Evolutionary conservation across 2,113 vertebrate species (phyloP).

Genomic region (Trematomus loennbergii): DNA sequence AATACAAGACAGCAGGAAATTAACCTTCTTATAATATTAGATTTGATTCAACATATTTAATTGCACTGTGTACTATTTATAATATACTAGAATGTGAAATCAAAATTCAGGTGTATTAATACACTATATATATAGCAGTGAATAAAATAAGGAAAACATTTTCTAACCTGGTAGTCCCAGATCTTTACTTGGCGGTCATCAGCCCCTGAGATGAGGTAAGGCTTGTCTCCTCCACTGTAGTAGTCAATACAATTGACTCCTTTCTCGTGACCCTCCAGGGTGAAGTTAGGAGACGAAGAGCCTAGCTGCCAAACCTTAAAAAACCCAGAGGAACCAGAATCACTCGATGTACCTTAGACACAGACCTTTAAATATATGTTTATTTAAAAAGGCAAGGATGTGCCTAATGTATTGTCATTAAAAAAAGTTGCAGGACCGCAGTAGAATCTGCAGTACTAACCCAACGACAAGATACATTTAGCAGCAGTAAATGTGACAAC

Average conservation of each 20-base stretch:
- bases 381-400: neutral
- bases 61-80: too few species aligned
- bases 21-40: neutral
- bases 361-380: neutral
- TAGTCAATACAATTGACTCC: slow-evolving; percentile 99
- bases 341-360: neutral
- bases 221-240: slow-evolving; percentile 98
- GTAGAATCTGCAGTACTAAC: neutral
- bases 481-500: neutral
- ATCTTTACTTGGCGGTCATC: slow-evolving; percentile 98
- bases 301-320: slow-evolving; percentile 98
- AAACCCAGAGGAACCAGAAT: slow-evolving; percentile 17
- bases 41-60: too few species aligned
- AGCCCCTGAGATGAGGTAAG: slow-evolving; percentile 97
- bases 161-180: slow-evolving; percentile 97
- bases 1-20: too few species aligned
- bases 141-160: neutral
- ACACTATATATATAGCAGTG: too few species aligned
- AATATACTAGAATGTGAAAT: too few species aligned
- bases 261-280: slow-evolving; percentile 97
- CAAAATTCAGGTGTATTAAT: too few species aligned
- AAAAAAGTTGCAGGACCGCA: neutral
- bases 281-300: slow-evolving; percentile 98
- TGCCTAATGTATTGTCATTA: neutral
- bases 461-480: neutral